These are phyloP conservation scores for Isoperla grammatica DNA, from an alignment of 2,888 invertebrate genomes.

Conservation along the genomic window DNA sequence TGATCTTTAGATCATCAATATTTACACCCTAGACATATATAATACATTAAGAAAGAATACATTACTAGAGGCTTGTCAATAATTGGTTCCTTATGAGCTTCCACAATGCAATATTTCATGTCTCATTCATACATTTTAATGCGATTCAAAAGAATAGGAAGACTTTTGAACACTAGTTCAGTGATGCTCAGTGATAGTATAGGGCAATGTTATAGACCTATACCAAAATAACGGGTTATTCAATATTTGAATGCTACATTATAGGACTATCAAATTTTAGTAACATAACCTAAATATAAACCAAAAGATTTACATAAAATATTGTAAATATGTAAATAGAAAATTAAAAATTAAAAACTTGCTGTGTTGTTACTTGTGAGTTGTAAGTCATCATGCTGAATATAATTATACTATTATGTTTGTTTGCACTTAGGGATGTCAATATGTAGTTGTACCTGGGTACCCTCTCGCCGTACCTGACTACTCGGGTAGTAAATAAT, in stretches of 20 bases:
- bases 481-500: too few relatives aligned
- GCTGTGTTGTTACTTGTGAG: too few relatives aligned
- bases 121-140: background rate
- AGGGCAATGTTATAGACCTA: slow-evolving; percentile 1
- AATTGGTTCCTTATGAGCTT: slow-evolving; percentile 7
- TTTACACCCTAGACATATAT: background rate
- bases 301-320: slow-evolving; percentile 6
- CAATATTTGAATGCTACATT: slow-evolving; percentile 9
- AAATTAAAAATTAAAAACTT: background rate
- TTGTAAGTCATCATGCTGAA: too few relatives aligned
- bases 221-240: slow-evolving; percentile 15
- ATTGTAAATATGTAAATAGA: slow-evolving; percentile 26
- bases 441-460: too few relatives aligned
- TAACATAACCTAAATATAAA: background rate
- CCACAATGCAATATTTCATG: slow-evolving; percentile 1
- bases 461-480: too few relatives aligned
- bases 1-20: slow-evolving; percentile 4
- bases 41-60: background rate
- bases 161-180: slow-evolving; percentile 5
- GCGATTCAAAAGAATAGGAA: slow-evolving; percentile 6
- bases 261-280: slow-evolving; percentile 1
- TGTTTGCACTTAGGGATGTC: too few relatives aligned
- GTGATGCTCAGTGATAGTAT: slow-evolving; percentile 1
- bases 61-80: slow-evolving; percentile 2
- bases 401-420: too few relatives aligned